phyloP scores from a whole-genome alignment of 2,888 invertebrate genomes.

The Conops quadrifasciatus region DNA sequence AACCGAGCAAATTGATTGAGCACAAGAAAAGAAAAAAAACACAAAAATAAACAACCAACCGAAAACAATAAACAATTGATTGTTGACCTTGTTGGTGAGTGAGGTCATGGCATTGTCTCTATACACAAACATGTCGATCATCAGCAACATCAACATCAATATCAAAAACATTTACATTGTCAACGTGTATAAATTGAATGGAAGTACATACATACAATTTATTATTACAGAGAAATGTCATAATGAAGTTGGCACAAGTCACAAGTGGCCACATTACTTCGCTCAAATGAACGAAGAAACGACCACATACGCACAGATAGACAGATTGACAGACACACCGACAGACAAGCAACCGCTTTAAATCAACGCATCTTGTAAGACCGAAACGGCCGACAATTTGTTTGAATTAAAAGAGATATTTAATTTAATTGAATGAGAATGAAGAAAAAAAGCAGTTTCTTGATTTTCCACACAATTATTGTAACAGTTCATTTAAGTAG shows the following conservation, averaged over 20 bases:
- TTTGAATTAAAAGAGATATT: neutral
- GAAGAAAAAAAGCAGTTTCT: neutral
- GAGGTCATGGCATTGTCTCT: slow-evolving; percentile 7
- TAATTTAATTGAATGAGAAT: neutral
- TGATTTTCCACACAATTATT: neutral
- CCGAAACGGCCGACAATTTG: neutral
- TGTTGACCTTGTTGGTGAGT: slow-evolving; percentile 5
- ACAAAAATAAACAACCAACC: neutral
- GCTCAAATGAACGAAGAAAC: too few relatives aligned
- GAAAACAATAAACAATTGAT: neutral
- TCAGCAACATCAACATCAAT: neutral
- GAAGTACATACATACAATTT: neutral
- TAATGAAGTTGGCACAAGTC: slow-evolving; percentile 1
- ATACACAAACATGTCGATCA: neutral
- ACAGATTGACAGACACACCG: neutral
- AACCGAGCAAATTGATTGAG: neutral
- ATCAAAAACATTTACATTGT: neutral
- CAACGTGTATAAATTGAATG: neutral
- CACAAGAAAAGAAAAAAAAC: neutral
- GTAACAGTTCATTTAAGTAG: too few relatives aligned
- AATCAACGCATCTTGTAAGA: neutral
- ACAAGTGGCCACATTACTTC: too few relatives aligned
- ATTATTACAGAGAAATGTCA: neutral
- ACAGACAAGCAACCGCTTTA: neutral
- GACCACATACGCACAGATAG: neutral